Conservation (phyloP, 2,888 invertebrate species). For the Thereva unica region DNA sequence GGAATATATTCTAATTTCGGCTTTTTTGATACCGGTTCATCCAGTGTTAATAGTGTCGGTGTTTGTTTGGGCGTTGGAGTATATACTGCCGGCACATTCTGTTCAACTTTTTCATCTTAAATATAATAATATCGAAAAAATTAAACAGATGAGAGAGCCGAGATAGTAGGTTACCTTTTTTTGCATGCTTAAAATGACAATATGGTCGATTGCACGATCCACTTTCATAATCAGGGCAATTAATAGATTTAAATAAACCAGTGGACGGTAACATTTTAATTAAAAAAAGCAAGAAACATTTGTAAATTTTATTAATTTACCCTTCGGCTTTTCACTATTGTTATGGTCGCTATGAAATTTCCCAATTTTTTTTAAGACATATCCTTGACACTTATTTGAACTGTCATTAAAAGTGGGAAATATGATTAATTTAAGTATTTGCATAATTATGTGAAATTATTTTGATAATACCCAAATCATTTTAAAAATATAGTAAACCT, state of each 20-base stretch:
- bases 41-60: conserved; percentile 52
- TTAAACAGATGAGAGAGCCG: background rate
- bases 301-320: background rate
- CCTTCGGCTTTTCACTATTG: background rate
- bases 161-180: conserved; percentile 63
- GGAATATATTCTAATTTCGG: conserved; percentile 56
- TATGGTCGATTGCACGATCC: conserved; percentile 85
- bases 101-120: conserved; percentile 46
- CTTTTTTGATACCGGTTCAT: conserved; percentile 47
- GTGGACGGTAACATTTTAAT: conserved; percentile 82
- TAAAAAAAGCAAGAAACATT: background rate
- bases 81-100: conserved; percentile 48
- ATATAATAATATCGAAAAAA: conserved; percentile 41
- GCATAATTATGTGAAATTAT: too few species aligned
- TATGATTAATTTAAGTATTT: too few species aligned
- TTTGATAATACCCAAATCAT: too few species aligned
- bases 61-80: conserved; percentile 49
- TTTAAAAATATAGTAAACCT: too few species aligned
- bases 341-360: too few species aligned
- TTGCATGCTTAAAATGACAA: conserved; percentile 88
- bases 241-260: conserved; percentile 83
- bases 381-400: too few species aligned
- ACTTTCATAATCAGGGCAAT: conserved; percentile 82
- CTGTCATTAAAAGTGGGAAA: too few species aligned
- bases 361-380: too few species aligned